phyloP scores from a whole-genome alignment of 2,888 invertebrate species.

The Pinctada fucata region DNA sequence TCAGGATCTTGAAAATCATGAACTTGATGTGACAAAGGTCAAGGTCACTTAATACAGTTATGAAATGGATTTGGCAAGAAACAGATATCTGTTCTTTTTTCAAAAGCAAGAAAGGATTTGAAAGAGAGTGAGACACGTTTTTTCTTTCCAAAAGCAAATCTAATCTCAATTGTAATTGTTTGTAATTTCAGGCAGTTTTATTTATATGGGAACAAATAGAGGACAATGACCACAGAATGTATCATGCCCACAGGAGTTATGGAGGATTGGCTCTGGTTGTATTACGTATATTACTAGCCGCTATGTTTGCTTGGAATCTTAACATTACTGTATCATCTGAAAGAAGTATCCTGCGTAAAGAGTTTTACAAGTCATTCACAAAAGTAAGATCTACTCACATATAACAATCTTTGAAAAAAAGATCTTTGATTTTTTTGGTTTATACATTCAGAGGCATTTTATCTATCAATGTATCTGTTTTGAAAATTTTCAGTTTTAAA shows the following conservation, averaged over 20 bases:
- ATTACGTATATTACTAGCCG: conserved; percentile 68
- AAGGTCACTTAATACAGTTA: no score
- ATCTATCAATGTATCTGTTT: background rate
- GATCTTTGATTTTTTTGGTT: background rate
- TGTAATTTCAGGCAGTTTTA: conserved; percentile 60
- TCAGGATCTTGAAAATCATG: no score
- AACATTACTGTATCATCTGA: conserved; percentile 63
- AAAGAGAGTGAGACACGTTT: no score
- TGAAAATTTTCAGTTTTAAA: no score
- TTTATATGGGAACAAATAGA: conserved; percentile 74
- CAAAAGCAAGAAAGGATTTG: no score
- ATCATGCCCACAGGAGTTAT: conserved; percentile 68
- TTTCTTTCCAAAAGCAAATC: no score
- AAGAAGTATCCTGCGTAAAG: conserved; percentile 68
- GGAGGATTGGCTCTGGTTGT: conserved; percentile 67
- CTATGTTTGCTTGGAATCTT: conserved; percentile 69
- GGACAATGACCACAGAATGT: conserved; percentile 67
- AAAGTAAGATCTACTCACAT: conserved; percentile 54
- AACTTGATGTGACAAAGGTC: no score
- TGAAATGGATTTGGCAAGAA: no score
- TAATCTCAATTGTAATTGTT: background rate
- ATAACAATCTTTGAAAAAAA: no score
- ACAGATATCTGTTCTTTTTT: no score
- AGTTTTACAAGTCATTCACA: conserved; percentile 72
- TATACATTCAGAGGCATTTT: background rate